Evolutionary conservation across 2,113 vertebrate genomes (phyloP), one percentile per base, ranked within the genome.

Genomic region (Herpetotheres cachinnans): DNA sequence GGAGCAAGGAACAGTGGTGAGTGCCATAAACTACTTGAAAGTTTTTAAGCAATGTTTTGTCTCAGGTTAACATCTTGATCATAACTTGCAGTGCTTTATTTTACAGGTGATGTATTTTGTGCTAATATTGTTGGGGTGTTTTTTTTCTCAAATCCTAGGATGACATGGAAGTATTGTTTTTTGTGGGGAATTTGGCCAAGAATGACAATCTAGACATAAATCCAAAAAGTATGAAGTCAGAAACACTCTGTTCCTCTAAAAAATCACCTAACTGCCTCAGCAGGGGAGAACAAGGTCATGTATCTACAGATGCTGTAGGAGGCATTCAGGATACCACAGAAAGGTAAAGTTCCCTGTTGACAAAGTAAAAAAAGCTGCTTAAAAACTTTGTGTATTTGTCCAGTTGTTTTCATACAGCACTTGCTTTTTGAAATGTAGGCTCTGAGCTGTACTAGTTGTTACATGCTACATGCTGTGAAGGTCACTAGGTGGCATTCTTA

Each of bases 341-440:
- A 94, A 98, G 98, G 98, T 98, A 96, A 96, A 34, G 16, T 66
- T 95, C 26, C 10, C 6, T 84, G 7, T 49, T 67, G 66, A 30
- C 42, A 61, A 61, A 55, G 47, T 49, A 16, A 78, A 80, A 44
- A 46, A 56, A 70, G 12, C 6, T 55, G 27, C 55, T 4, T 15
- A 46, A 79, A 58, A 63, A 15, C 26, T 36, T 14, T 5, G 7
- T 42, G 4, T 36, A 7, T 84, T 82, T 82, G 11, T 76, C 30
- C 30, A 46, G 18, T 77, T 63, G 22, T 61, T 89, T 84, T 42
- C 26, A 44, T 67, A 36, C 19, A 71, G 21, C 14, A 9, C 27
- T 92, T 78, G 16, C 7, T 44, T 92, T 80, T 47, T 62, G 29
- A 82, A 69, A 21, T 38, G 25, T 10, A n/a, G 44, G 2, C 44